Evolutionary conservation across 2,888 invertebrate species (phyloP).

Genomic region (Maniola hyperantus): DNA sequence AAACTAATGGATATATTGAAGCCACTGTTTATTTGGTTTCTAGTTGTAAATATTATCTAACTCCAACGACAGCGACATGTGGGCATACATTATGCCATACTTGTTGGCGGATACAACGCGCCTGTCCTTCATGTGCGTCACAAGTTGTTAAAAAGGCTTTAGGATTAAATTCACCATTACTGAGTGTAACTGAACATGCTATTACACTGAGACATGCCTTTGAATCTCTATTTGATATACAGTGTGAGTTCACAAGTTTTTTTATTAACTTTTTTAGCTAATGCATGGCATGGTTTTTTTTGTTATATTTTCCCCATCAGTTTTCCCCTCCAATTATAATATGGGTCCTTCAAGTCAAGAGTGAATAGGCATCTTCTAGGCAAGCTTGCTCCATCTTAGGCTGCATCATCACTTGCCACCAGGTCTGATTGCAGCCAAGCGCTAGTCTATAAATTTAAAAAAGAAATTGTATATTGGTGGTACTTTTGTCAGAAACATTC

Average conservation of each 20-base stretch:
- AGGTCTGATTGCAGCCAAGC: too few species aligned
- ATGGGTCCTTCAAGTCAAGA: too few species aligned
- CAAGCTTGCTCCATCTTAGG: too few species aligned
- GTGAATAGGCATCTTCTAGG: too few species aligned
- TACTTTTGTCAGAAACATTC: too few species aligned
- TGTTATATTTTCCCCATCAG: too few species aligned
- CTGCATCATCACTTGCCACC: too few species aligned
- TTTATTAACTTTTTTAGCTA: neutral
- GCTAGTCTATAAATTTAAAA: too few species aligned
- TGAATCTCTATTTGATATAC: constrained; percentile 62
- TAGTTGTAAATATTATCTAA: constrained; percentile 67
- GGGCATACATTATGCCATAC: constrained; percentile 67
- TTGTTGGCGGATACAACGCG: constrained; percentile 61
- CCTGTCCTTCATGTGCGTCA: constrained; percentile 58
- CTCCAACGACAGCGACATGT: constrained; percentile 64
- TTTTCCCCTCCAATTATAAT: too few species aligned
- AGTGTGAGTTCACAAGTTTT: constrained; percentile 53
- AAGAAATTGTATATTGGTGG: too few species aligned
- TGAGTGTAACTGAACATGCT: constrained; percentile 56
- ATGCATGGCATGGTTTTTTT: neutral
- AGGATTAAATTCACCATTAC: constrained; percentile 57
- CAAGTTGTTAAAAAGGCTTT: constrained; percentile 53
- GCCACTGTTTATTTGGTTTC: constrained; percentile 37
- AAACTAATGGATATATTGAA: neutral
- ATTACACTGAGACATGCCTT: constrained; percentile 54